phyloP scores from a whole-genome alignment of 2,888 invertebrate species.

The Rhaphigaster nebulosa region DNA sequence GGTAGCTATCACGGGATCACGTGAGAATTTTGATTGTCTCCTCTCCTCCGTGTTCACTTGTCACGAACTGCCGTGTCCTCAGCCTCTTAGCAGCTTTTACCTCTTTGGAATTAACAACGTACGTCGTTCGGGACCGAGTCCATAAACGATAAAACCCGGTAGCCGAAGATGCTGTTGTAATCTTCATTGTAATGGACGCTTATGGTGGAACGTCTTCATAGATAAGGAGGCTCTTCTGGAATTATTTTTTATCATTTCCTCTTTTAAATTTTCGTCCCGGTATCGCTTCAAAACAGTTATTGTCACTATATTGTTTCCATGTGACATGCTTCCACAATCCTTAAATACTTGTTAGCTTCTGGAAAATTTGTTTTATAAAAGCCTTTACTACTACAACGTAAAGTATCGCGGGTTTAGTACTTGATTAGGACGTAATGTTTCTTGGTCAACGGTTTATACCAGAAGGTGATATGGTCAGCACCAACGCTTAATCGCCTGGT shows the following conservation, averaged over 20 bases:
- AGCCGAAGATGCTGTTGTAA: constrained; percentile 4
- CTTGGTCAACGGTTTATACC: not conserved
- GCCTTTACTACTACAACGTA: too few relatives aligned
- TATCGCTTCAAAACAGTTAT: not conserved
- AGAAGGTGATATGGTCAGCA: not conserved
- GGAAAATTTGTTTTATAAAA: too few relatives aligned
- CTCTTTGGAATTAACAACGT: constrained; percentile 48
- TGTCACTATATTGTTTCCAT: too few relatives aligned
- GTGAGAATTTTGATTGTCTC: constrained; percentile 50
- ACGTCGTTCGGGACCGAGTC: constrained; percentile 21
- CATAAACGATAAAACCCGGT: constrained; percentile 46
- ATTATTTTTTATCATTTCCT: not conserved
- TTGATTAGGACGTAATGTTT: not conserved
- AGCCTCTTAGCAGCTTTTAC: constrained; percentile 42
- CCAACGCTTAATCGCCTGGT: too few relatives aligned
- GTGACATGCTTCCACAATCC: not conserved
- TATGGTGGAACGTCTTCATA: not conserved
- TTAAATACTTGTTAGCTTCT: not conserved
- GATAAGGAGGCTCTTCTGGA: not conserved
- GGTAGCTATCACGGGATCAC: constrained; percentile 45
- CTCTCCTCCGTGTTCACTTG: constrained; percentile 25
- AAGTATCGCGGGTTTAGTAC: not conserved
- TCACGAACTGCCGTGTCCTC: constrained; percentile 48
- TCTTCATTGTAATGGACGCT: not conserved
- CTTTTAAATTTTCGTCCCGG: not conserved